A percentile compares a stretch with the other conserved stretches of the same genome.
phyloP scores from a whole-genome alignment of 2,888 invertebrate genomes.

The Saturnia japonica region DNA sequence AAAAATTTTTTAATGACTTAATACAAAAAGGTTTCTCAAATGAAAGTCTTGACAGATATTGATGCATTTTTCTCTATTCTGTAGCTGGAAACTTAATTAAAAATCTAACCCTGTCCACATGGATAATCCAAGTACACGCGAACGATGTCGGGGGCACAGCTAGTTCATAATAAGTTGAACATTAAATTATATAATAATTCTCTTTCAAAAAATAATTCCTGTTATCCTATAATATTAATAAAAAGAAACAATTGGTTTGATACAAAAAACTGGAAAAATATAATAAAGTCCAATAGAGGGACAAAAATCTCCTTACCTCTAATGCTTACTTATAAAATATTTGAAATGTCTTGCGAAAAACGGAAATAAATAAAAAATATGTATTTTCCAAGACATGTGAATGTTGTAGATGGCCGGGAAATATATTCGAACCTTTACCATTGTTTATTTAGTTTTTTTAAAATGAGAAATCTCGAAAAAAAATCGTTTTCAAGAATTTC shows the following conservation, averaged over 20 bases:
- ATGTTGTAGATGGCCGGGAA: conserved; percentile 15
- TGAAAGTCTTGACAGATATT: too few relatives aligned
- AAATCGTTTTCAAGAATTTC: background rate
- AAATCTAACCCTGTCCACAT: too few relatives aligned
- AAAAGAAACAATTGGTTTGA: conserved; percentile 14
- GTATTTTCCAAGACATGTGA: conserved; percentile 16
- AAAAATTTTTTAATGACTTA: too few relatives aligned
- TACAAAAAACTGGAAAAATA: conserved; percentile 18
- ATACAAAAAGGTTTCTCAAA: too few relatives aligned
- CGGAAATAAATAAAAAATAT: conserved; percentile 24
- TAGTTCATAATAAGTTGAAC: background rate
- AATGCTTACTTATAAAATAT: conserved; percentile 29
- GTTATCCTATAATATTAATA: background rate
- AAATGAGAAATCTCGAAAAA: background rate
- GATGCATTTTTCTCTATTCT: too few relatives aligned
- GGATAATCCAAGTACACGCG: too few relatives aligned
- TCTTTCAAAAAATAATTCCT: background rate
- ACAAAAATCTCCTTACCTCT: conserved; percentile 28
- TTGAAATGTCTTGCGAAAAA: conserved; percentile 29
- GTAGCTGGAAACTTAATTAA: too few relatives aligned
- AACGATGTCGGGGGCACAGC: too few relatives aligned
- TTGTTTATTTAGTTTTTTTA: background rate
- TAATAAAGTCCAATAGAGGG: conserved; percentile 19
- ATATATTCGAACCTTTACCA: conserved; percentile 14
- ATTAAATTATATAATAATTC: background rate